Conservation (phyloP, 2,888 invertebrate species). For the Pharmacophagus antenor region DNA sequence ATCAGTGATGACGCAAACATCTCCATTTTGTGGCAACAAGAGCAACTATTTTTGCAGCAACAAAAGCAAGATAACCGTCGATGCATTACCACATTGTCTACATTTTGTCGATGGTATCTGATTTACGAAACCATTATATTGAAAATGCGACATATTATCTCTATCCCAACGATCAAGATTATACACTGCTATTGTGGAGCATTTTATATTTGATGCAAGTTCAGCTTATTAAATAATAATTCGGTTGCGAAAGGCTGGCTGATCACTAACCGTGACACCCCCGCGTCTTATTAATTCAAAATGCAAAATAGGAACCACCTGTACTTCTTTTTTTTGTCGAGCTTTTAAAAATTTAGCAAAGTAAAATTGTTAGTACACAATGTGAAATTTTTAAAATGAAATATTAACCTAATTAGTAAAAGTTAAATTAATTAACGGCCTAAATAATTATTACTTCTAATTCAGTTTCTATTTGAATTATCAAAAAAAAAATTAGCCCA, state of each 20-base stretch:
- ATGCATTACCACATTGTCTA: constrained; percentile 23
- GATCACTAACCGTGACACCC: constrained; percentile 3
- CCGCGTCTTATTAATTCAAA: neutral
- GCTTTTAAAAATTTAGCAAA: neutral
- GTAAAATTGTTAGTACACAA: no score
- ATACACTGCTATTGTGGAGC: neutral
- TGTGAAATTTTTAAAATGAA: neutral
- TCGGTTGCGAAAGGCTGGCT: neutral
- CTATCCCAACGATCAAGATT: neutral
- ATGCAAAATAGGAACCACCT: neutral
- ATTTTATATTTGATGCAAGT: neutral
- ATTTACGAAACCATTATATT: constrained; percentile 19
- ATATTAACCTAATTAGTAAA: no score
- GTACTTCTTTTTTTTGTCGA: neutral
- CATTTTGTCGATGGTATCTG: constrained; percentile 13
- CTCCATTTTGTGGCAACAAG: constrained; percentile 11
- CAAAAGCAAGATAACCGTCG: constrained; percentile 8
- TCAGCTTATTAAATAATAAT: no score
- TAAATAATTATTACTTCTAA: neutral
- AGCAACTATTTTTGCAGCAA: neutral
- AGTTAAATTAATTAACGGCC: neutral
- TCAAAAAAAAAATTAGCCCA: no score
- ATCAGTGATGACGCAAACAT: constrained; percentile 8
- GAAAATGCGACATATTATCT: constrained; percentile 2
- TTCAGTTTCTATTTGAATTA: no score